These are phyloP conservation scores for Gobiocypris rarus DNA, from an alignment of 2,113 vertebrate genomes.

Conservation along the genomic window DNA sequence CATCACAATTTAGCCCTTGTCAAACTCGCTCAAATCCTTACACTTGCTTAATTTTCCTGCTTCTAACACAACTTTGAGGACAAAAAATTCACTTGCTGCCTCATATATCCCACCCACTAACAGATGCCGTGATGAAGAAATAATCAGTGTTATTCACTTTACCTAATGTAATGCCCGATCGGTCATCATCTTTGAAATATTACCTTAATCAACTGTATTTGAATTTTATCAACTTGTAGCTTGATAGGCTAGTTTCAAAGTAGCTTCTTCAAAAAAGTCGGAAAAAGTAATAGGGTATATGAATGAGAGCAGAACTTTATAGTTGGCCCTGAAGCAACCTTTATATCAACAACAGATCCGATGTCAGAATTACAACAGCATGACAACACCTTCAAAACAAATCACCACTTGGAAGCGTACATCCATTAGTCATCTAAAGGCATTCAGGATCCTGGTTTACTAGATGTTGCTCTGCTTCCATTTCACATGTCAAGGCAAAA, in stretches of 20 bases:
- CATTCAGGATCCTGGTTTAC: not conserved
- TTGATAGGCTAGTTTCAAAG: not conserved
- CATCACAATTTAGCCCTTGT: no score
- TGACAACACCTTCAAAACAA: constrained; percentile 22
- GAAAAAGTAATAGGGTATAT: not conserved
- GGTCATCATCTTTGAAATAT: no score
- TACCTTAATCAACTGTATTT: not conserved
- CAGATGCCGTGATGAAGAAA: no score
- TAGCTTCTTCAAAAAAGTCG: not conserved
- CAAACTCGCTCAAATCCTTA: no score
- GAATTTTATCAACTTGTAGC: not conserved
- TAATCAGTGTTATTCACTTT: no score
- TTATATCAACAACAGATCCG: not conserved
- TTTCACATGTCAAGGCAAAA: constrained; percentile 2
- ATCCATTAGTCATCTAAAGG: constrained; percentile 11
- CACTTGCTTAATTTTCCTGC: no score
- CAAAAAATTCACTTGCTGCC: no score
- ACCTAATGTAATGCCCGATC: no score
- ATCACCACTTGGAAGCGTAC: constrained; percentile 21
- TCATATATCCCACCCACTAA: no score
- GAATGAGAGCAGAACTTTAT: not conserved
- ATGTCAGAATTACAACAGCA: constrained; percentile 18
- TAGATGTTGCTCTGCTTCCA: not conserved
- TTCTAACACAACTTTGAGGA: no score
- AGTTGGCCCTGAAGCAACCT: not conserved